phyloP scores from a whole-genome alignment of 2,113 vertebrate species.

The Oryzias woworae region DNA sequence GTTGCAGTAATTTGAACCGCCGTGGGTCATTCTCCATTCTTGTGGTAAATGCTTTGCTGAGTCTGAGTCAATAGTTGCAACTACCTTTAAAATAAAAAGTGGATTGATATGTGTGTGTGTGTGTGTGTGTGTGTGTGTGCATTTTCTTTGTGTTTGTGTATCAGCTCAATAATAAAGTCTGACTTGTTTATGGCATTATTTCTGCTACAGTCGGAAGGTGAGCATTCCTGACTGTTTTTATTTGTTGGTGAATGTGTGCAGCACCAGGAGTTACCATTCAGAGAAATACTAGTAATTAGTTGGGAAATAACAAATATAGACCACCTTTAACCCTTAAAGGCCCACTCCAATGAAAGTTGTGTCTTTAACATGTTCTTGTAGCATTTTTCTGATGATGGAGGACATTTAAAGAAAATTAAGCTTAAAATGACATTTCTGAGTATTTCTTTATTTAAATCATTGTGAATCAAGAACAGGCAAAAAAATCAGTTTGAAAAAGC shows the following conservation, averaged over 20 bases:
- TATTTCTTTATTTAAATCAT: no score
- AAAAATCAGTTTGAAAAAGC: no score
- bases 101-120: slow-evolving; percentile 2
- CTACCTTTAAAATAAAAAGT: slow-evolving; percentile 50
- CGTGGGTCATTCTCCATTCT: slow-evolving; percentile 13
- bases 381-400: no score
- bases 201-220: not conserved
- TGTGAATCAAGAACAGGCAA: no score
- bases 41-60: slow-evolving; percentile 28
- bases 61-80: slow-evolving; percentile 62
- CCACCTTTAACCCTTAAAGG: no score
- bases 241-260: not conserved
- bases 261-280: not conserved
- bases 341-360: no score
- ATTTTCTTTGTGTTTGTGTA: not conserved
- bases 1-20: slow-evolving; percentile 56
- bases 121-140: not conserved
- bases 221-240: not conserved
- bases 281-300: no score
- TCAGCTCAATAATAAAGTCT: not conserved
- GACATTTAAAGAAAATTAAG: no score
- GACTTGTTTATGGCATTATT: not conserved
- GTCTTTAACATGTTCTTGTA: no score
- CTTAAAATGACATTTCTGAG: no score
- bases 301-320: no score